phyloP scores from a whole-genome alignment of 1,140 invertebrate species.

The Apis laboriosa region DNA sequence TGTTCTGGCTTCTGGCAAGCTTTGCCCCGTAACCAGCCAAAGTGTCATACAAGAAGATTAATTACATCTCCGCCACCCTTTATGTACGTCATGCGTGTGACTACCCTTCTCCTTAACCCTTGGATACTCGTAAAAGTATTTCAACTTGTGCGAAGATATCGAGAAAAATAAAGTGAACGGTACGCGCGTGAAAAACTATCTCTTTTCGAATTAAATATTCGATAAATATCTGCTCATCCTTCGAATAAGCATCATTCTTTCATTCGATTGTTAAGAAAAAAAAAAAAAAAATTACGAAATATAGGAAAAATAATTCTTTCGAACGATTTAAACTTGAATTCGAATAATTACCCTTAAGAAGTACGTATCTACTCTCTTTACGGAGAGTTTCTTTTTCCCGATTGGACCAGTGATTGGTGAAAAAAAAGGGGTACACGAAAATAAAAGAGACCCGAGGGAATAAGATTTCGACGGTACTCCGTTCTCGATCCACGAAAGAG shows the following conservation, averaged over 20 bases:
- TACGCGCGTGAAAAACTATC: background rate
- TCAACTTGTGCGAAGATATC: conserved; percentile 25
- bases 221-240: background rate
- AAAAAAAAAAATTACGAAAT: too few relatives aligned
- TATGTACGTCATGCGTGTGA: conserved; percentile 62
- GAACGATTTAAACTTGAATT: too few relatives aligned
- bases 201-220: background rate
- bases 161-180: conserved; percentile 8
- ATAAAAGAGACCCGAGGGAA: conserved; percentile 75
- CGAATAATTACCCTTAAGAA: too few relatives aligned
- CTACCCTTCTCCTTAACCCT: conserved; percentile 52
- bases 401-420: conserved; percentile 22
- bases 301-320: too few relatives aligned
- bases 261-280: too few relatives aligned
- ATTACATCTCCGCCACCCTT: conserved; percentile 64
- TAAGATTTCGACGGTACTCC: conserved; percentile 77
- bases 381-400: conserved; percentile 15
- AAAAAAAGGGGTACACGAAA: conserved; percentile 58
- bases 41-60: conserved; percentile 76
- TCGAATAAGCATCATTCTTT: conserved; percentile 28
- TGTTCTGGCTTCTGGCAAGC: conserved; percentile 71
- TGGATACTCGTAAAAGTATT: conserved; percentile 48
- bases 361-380: conserved; percentile 7
- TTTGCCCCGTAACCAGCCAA: conserved; percentile 68
- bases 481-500: conserved; percentile 76